A percentile compares a stretch with the other conserved stretches of the same genome.
Evolutionary conservation across 2,888 invertebrate species (phyloP).

Genomic region (Drosophila stalkeri): DNA sequence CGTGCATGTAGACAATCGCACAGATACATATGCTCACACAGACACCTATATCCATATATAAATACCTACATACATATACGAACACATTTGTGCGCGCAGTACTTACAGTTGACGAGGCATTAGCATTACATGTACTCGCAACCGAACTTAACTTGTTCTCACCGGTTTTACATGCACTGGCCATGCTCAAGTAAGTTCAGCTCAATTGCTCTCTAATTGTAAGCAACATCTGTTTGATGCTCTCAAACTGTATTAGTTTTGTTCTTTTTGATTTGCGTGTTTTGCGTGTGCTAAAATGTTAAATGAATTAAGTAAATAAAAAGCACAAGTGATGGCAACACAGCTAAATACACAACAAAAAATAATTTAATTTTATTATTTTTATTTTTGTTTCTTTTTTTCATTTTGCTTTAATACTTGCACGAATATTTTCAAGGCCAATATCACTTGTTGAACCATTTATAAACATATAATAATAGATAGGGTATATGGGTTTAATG

Average conservation of each 20-base stretch:
- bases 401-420: slow-evolving; percentile 38
- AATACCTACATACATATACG: slow-evolving; percentile 2
- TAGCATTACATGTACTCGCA: slow-evolving; percentile 23
- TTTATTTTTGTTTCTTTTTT: slow-evolving; percentile 14
- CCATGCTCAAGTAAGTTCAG: slow-evolving; percentile 73
- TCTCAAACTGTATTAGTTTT: slow-evolving; percentile 37
- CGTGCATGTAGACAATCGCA: slow-evolving; percentile 10
- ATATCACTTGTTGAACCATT: slow-evolving; percentile 66
- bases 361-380: slow-evolving; percentile 33
- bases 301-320: slow-evolving; percentile 65
- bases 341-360: slow-evolving; percentile 34
- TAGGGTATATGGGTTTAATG: slow-evolving; percentile 13
- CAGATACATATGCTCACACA: background rate
- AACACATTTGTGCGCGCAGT: slow-evolving; percentile 7
- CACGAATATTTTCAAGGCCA: slow-evolving; percentile 75
- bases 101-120: slow-evolving; percentile 23
- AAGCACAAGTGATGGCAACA: slow-evolving; percentile 61
- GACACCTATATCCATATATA: background rate
- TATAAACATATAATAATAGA: background rate
- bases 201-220: slow-evolving; percentile 26
- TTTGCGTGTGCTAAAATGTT: slow-evolving; percentile 41
- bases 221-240: slow-evolving; percentile 51
- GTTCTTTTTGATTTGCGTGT: slow-evolving; percentile 29
- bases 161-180: slow-evolving; percentile 55
- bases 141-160: slow-evolving; percentile 56